phyloP scores from a whole-genome alignment of 2,888 invertebrate species.

The Drosophila infuscata region DNA sequence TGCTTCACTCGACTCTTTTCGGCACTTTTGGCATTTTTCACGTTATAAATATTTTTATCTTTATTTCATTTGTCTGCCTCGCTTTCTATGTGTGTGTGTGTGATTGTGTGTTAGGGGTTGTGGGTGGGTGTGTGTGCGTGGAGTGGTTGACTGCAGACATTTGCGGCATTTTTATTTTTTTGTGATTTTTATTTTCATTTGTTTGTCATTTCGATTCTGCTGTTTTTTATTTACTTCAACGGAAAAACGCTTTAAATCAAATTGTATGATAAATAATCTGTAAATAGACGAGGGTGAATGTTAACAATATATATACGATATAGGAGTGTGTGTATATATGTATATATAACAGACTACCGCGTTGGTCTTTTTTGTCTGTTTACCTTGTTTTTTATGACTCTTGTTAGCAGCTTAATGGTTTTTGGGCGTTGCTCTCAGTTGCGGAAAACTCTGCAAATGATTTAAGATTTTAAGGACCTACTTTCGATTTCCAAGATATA shows the following conservation, averaged over 20 bases:
- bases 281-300: constrained; percentile 18
- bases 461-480: constrained; percentile 18
- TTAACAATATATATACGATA: constrained; percentile 1
- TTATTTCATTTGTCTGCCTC: constrained; percentile 64
- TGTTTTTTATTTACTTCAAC: constrained; percentile 52
- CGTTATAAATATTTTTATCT: constrained; percentile 81
- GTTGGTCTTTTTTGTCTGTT: constrained; percentile 39
- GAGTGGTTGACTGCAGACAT: constrained; percentile 50
- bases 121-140: not conserved
- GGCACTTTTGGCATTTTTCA: constrained; percentile 67
- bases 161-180: constrained; percentile 41
- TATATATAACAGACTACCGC: constrained; percentile 13
- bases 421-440: not conserved
- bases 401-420: constrained; percentile 40
- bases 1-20: constrained; percentile 23
- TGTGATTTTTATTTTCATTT: constrained; percentile 51
- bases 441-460: constrained; percentile 26
- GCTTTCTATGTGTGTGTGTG: constrained; percentile 19
- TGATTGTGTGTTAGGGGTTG: not conserved
- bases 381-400: constrained; percentile 46
- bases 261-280: constrained; percentile 60
- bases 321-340: not conserved
- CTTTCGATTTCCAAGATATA: not conserved
- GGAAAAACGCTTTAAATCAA: constrained; percentile 61
- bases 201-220: constrained; percentile 63